phyloP scores from a whole-genome alignment of 2,888 invertebrate genomes.

The Callosobruchus maculatus region DNA sequence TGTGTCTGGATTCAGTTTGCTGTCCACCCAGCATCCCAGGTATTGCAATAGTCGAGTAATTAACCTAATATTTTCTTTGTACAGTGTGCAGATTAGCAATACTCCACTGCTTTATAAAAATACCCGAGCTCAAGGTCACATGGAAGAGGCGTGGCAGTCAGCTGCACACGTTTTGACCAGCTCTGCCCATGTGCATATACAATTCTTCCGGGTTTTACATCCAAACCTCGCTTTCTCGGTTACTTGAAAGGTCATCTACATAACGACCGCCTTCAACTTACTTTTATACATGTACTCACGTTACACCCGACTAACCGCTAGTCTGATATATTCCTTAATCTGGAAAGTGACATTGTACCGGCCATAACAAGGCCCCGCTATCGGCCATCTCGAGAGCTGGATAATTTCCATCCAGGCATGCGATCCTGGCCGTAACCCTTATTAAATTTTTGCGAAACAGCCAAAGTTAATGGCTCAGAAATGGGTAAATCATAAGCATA shows the following conservation, averaged over 20 bases:
- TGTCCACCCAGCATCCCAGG: too few species aligned
- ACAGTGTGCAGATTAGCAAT: too few species aligned
- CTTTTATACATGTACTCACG: not conserved
- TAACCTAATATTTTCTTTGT: too few species aligned
- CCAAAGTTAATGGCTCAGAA: not conserved
- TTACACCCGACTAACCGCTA: not conserved
- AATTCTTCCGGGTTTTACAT: too few species aligned
- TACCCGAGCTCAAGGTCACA: too few species aligned
- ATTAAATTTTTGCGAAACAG: not conserved
- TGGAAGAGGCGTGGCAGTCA: too few species aligned
- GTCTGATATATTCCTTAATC: not conserved
- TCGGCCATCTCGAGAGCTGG: not conserved
- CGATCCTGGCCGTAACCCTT: not conserved
- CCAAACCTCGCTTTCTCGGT: not conserved
- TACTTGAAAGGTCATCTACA: not conserved
- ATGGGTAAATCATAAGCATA: not conserved
- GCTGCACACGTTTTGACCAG: too few species aligned
- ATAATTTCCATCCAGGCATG: not conserved
- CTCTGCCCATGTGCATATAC: too few species aligned
- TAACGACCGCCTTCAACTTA: not conserved
- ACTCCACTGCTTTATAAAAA: too few species aligned
- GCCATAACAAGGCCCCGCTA: not conserved
- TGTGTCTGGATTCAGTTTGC: too few species aligned
- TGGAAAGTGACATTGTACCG: not conserved
- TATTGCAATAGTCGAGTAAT: too few species aligned